Evolutionary conservation across 1,140 invertebrate genomes (phyloP).

Genomic region (Magallana angulata): DNA sequence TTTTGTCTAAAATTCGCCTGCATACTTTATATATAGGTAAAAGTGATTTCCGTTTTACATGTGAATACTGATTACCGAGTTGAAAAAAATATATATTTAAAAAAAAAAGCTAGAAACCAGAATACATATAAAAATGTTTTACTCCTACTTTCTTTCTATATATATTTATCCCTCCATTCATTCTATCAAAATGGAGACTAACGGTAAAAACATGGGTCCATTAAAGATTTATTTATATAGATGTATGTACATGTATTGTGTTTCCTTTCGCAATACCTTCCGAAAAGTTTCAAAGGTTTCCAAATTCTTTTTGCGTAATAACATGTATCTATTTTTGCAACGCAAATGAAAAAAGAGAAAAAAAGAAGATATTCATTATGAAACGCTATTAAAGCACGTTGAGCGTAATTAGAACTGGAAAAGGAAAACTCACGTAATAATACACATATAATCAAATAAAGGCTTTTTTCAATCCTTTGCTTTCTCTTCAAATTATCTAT

Average conservation of each 20-base stretch:
- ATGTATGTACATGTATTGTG: too few relatives aligned
- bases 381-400: neutral
- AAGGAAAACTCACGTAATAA: neutral
- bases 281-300: neutral
- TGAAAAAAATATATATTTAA: too few relatives aligned
- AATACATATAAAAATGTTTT: neutral
- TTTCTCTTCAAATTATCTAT: constrained; percentile 1
- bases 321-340: neutral
- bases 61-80: too few relatives aligned
- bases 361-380: neutral
- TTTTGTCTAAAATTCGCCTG: too few relatives aligned
- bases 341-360: neutral
- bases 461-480: neutral
- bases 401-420: neutral
- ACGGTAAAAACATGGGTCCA: too few relatives aligned
- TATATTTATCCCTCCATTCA: too few relatives aligned
- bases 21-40: too few relatives aligned
- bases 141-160: too few relatives aligned
- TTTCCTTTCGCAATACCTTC: too few relatives aligned
- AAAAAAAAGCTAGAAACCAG: neutral
- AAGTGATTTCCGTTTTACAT: too few relatives aligned
- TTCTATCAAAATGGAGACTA: too few relatives aligned
- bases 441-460: neutral
- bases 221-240: too few relatives aligned
- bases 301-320: neutral